phyloP scores from a whole-genome alignment of 2,113 vertebrate species.

The Macroglossus sobrinus region DNA sequence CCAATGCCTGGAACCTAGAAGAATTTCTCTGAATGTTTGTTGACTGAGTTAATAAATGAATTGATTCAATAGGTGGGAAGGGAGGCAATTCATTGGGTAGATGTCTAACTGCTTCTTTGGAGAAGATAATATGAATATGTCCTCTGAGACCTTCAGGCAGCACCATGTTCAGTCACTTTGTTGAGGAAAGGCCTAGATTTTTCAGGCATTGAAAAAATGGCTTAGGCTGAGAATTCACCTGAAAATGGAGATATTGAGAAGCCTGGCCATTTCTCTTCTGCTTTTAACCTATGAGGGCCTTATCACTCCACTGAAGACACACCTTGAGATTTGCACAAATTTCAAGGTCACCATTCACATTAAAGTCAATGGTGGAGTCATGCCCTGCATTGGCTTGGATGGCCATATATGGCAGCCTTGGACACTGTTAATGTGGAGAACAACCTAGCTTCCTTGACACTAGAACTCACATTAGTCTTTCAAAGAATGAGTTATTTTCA shows the following conservation, averaged over 20 bases:
- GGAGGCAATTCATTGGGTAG: neutral
- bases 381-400: neutral
- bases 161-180: neutral
- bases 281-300: neutral
- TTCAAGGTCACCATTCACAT: neutral
- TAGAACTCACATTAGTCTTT: neutral
- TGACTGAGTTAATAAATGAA: neutral
- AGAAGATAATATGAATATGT: neutral
- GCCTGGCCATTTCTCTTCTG: neutral
- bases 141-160: neutral
- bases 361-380: neutral
- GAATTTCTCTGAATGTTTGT: neutral
- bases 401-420: neutral
- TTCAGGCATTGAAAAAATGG: neutral
- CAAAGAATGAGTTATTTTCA: neutral
- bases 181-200: neutral
- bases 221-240: neutral
- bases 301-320: neutral
- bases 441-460: neutral
- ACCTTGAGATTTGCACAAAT: neutral
- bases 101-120: neutral
- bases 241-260: neutral
- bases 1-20: neutral
- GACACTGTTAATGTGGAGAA: neutral
- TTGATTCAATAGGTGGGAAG: neutral